These are phyloP conservation scores for Clarias batrachus DNA, from an alignment of 2,113 vertebrate species.

Conservation along the genomic window DNA sequence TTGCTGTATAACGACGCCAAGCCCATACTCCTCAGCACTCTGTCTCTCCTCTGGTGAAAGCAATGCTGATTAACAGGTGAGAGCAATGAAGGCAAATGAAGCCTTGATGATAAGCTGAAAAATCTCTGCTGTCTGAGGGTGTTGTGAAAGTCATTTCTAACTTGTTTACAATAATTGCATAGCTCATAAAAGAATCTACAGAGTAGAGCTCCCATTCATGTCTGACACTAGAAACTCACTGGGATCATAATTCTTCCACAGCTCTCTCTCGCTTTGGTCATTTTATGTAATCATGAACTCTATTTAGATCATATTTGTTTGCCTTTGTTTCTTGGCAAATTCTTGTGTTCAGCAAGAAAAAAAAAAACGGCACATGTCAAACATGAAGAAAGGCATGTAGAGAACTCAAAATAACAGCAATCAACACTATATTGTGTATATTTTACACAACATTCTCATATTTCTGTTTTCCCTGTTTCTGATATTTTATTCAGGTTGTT, in stretches of 20 bases:
- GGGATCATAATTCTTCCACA: not conserved
- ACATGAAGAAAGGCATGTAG: not conserved
- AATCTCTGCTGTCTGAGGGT: constrained; percentile 16
- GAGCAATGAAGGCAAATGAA: constrained; percentile 12
- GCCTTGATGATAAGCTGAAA: constrained; percentile 27
- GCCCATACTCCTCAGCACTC: constrained; percentile 32
- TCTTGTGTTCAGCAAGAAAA: not conserved
- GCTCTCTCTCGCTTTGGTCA: not conserved
- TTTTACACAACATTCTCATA: not conserved
- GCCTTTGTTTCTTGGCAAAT: not conserved
- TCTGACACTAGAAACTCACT: not conserved
- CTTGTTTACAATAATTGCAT: constrained; percentile 33
- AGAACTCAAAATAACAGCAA: not conserved
- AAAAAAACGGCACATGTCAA: too few relatives aligned
- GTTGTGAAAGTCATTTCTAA: constrained; percentile 10
- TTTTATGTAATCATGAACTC: not conserved
- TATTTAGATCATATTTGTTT: not conserved
- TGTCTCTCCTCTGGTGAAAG: constrained; percentile 34
- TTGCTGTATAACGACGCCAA: constrained; percentile 37
- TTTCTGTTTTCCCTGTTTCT: not conserved
- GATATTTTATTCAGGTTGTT: too few relatives aligned
- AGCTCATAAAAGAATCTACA: constrained; percentile 18
- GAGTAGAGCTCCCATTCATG: not conserved
- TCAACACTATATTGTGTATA: not conserved
- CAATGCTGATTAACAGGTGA: constrained; percentile 37